A percentile compares a stretch with the other conserved stretches of the same genome.
These are phyloP conservation scores for Troides helena DNA, from an alignment of 2,888 invertebrate genomes.

Conservation along the genomic window DNA sequence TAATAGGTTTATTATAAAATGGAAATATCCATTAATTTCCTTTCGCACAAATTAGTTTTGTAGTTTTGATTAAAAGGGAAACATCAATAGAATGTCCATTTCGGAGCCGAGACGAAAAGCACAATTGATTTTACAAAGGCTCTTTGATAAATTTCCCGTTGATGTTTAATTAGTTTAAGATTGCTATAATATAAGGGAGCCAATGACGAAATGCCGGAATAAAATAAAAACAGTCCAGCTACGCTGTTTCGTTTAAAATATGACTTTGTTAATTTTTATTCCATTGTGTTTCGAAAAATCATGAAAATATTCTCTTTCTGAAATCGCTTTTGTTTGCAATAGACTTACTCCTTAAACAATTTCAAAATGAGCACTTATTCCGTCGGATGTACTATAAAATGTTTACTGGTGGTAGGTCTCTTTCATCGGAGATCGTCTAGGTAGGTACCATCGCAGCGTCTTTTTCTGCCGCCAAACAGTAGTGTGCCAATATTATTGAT, in stretches of 20 bases:
- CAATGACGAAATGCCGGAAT: constrained; percentile 27
- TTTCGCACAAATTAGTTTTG: constrained; percentile 22
- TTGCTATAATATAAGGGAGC: constrained; percentile 31
- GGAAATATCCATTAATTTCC: constrained; percentile 13
- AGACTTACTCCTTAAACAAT: background rate
- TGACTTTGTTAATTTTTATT: background rate
- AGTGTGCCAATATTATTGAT: too few species aligned
- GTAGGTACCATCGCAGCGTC: too few species aligned
- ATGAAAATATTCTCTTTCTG: background rate
- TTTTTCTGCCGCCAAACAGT: too few species aligned
- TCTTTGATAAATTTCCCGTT: constrained; percentile 31
- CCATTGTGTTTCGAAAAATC: background rate
- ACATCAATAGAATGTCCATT: constrained; percentile 22
- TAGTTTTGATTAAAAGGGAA: constrained; percentile 26
- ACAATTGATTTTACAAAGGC: constrained; percentile 29
- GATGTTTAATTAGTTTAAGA: constrained; percentile 34
- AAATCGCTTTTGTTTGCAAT: background rate
- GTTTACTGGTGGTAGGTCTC: too few species aligned
- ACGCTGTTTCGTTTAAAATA: background rate
- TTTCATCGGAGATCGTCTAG: too few species aligned
- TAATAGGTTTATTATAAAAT: background rate
- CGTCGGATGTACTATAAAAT: background rate
- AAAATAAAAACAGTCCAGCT: constrained; percentile 25
- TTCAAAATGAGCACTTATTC: background rate
- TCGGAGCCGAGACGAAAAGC: constrained; percentile 24